These are phyloP conservation scores for Phocoena phocoena DNA, from an alignment of 2,113 vertebrate species.

Conservation along the genomic window DNA sequence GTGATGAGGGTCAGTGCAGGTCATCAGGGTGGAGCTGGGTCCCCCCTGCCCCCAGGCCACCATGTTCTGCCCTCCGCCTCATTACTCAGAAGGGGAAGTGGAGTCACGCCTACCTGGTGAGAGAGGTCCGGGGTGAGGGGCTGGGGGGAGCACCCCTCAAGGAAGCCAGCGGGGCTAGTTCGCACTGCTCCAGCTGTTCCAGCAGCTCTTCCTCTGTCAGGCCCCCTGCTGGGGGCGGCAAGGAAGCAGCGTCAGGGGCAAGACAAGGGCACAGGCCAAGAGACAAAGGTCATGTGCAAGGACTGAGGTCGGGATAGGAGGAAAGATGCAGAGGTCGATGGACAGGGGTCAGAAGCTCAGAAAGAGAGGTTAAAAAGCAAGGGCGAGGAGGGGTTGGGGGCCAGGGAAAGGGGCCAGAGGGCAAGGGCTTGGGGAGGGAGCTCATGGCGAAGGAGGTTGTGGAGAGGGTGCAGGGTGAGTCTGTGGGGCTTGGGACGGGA, in stretches of 20 bases:
- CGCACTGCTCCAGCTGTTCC: conserved; percentile 92
- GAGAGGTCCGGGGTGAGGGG: conserved; percentile 48
- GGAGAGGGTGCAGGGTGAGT: no score
- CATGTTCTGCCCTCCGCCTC: not conserved
- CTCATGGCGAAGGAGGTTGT: rapidly evolving
- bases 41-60: not conserved
- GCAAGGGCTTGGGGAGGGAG: not conserved
- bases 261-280: not conserved
- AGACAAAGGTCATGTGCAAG: not conserved
- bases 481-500: not conserved
- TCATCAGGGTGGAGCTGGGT: not conserved
- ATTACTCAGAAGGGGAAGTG: not conserved
- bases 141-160: not conserved
- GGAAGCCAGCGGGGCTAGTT: conserved; percentile 79
- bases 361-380: not conserved
- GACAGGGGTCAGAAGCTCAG: not conserved
- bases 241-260: not conserved
- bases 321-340: not conserved
- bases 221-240: conserved; percentile 83
- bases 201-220: conserved; percentile 92
- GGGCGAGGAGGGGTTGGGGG: conserved; percentile 65
- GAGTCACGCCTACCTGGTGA: conserved; percentile 57
- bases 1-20: not conserved
- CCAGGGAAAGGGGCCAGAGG: not conserved
- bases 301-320: not conserved